These are phyloP conservation scores for Frankliniella intonsa DNA, from an alignment of 2,888 invertebrate species.

Conservation along the genomic window DNA sequence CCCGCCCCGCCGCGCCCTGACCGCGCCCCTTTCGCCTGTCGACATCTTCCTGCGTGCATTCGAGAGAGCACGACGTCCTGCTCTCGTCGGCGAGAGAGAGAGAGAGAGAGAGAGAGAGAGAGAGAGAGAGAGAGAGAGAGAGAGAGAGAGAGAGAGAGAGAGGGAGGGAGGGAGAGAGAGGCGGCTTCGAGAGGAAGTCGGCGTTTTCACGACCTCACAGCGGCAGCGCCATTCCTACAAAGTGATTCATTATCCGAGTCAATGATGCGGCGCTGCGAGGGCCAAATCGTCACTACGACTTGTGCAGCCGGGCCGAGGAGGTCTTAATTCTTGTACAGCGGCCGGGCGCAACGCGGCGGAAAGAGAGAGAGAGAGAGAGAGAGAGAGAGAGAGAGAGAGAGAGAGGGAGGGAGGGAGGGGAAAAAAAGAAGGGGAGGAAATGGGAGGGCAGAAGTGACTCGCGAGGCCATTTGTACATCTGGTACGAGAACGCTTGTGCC, in stretches of 20 bases:
- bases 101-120: no score
- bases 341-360: not conserved
- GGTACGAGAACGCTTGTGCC: not conserved
- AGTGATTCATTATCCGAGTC: slow-evolving; percentile 20
- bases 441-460: not conserved
- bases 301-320: not conserved
- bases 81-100: no score
- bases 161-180: not conserved
- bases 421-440: not conserved
- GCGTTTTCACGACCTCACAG: not conserved
- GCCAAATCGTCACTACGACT: not conserved
- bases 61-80: no score
- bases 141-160: no score
- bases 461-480: no score
- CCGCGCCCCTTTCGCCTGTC: not conserved
- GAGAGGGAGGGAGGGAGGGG: not conserved
- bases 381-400: not conserved
- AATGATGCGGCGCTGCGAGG: not conserved
- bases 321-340: not conserved
- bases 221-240: not conserved
- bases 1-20: not conserved
- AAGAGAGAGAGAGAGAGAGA: not conserved
- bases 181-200: not conserved
- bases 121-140: no score
- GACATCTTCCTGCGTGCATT: no score